These are phyloP conservation scores for Linurgus olivaceus DNA, from an alignment of 2,797 vertebrate genomes.

Conservation along the genomic window DNA sequence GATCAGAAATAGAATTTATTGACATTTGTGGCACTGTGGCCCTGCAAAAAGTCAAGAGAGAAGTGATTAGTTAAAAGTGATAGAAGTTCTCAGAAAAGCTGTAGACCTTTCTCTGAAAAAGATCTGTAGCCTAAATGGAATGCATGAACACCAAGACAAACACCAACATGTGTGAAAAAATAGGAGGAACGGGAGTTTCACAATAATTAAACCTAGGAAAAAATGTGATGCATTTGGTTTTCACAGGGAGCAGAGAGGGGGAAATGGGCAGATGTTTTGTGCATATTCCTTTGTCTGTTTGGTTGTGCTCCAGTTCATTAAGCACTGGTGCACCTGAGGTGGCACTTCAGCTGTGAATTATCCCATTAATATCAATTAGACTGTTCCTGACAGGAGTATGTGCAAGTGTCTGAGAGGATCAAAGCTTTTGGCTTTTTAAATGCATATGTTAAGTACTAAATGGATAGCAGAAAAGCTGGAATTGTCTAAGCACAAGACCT, in stretches of 20 bases:
- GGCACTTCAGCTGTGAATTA: not conserved
- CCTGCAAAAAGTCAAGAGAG: not conserved
- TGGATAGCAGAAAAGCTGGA: not conserved
- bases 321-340: not conserved
- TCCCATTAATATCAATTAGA: not conserved
- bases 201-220: not conserved
- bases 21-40: not conserved
- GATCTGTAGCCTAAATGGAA: not conserved
- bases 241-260: not conserved
- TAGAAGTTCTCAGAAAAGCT: not conserved
- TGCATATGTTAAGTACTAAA: not conserved
- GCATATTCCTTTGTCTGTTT: not conserved
- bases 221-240: not conserved
- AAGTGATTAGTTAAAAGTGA: not conserved
- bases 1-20: conserved; percentile 8
- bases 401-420: not conserved
- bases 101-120: not conserved
- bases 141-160: not conserved
- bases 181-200: not conserved
- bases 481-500: not conserved
- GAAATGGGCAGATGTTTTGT: not conserved
- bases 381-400: not conserved
- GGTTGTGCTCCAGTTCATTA: not conserved
- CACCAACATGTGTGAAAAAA: not conserved
- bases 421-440: not conserved